Evolutionary conservation across 2,797 vertebrate genomes (phyloP).

Genomic region (Girardinus metallicus): DNA sequence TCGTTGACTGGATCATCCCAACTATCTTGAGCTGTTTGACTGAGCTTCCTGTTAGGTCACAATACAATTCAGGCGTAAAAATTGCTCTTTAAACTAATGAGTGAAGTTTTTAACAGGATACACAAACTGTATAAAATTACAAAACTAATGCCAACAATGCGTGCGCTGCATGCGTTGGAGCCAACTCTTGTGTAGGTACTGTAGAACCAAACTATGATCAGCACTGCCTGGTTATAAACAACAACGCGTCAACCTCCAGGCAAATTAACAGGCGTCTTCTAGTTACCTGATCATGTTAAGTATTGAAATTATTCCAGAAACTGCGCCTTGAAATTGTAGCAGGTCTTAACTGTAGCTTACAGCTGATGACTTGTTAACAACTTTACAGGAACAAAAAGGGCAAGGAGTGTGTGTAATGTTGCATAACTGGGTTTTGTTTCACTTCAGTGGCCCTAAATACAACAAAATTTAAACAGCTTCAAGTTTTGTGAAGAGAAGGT

Average conservation of each 20-base stretch:
- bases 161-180: neutral
- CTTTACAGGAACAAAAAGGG: conserved; percentile 5
- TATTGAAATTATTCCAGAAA: conserved; percentile 12
- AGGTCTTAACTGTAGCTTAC: conserved; percentile 3
- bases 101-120: conserved; percentile 3
- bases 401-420: neutral
- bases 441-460: neutral
- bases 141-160: conserved; percentile 1
- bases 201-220: neutral
- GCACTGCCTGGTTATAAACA: conserved; percentile 5
- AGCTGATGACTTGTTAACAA: conserved; percentile 11
- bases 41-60: neutral
- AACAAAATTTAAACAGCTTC: neutral
- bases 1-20: neutral
- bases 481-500: conserved; percentile 39
- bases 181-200: neutral
- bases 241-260: conserved; percentile 20
- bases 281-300: conserved; percentile 11
- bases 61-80: neutral
- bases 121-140: conserved; percentile 2
- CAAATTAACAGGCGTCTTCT: conserved; percentile 17
- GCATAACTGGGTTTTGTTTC: neutral
- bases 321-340: neutral
- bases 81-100: conserved; percentile 2
- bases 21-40: neutral